Evolutionary conservation across 2,797 vertebrate species (phyloP).

Genomic region (Channa striata): DNA sequence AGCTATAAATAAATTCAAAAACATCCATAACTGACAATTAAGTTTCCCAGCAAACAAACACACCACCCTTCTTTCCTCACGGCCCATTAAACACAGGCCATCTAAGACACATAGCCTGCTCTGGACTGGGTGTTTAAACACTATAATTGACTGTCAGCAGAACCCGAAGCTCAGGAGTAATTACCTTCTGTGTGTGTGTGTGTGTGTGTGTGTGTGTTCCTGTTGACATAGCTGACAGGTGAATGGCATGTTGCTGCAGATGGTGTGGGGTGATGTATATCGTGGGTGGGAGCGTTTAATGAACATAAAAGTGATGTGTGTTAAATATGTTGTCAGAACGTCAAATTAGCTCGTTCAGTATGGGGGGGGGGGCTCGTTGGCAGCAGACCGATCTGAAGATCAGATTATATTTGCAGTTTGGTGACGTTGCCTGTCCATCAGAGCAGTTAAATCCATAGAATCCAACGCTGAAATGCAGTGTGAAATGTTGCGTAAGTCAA

Average conservation of each 20-base stretch:
- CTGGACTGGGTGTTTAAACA: slow-evolving; percentile 60
- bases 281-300: slow-evolving; percentile 26
- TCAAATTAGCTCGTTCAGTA: slow-evolving; percentile 36
- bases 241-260: slow-evolving; percentile 51
- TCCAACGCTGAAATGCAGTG: slow-evolving; percentile 7
- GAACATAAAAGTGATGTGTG: slow-evolving; percentile 20
- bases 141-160: slow-evolving; percentile 62
- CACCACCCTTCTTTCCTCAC: background rate
- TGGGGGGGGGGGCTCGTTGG: no score
- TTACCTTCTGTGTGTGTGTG: slow-evolving; percentile 35
- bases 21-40: slow-evolving; percentile 37
- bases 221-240: slow-evolving; percentile 45
- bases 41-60: slow-evolving; percentile 32
- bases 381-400: background rate
- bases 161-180: slow-evolving; percentile 53
- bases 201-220: slow-evolving; percentile 2
- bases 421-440: background rate
- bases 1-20: background rate
- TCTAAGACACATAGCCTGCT: slow-evolving; percentile 13
- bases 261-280: slow-evolving; percentile 15
- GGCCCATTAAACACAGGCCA: slow-evolving; percentile 38
- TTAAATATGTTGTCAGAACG: slow-evolving; percentile 18
- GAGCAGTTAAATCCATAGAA: slow-evolving; percentile 12
- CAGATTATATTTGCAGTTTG: no score
- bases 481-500: slow-evolving; percentile 27